A percentile compares a stretch with the other conserved stretches of the same genome.
phyloP scores from a whole-genome alignment of 2,113 vertebrate species.

The Calidris pugnax region DNA sequence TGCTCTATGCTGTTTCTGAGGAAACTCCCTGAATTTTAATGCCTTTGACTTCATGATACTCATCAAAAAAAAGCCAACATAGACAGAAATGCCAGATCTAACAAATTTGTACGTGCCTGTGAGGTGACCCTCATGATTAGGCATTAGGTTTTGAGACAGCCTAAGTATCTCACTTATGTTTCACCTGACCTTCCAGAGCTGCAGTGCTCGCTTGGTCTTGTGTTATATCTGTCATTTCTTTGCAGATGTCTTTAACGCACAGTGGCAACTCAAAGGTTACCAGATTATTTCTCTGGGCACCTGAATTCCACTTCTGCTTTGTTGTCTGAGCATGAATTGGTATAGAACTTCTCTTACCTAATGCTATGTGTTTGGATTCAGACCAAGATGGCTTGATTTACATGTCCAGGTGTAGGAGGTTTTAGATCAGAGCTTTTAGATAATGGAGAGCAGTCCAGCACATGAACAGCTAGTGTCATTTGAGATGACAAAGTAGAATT shows the following conservation, averaged over 20 bases:
- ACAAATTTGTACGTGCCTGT: neutral
- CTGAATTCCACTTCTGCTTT: neutral
- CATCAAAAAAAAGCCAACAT: neutral
- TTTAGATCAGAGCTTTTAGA: neutral
- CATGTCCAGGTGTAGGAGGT: neutral
- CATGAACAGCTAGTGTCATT: neutral
- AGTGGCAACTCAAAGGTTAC: neutral
- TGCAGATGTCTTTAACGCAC: neutral
- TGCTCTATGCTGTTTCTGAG: neutral
- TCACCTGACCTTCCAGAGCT: neutral
- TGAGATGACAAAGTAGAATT: neutral
- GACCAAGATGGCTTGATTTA: neutral
- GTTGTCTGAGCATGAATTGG: neutral
- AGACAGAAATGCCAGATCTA: neutral
- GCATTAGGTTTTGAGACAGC: neutral
- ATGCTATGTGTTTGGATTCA: neutral
- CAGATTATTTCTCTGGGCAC: neutral
- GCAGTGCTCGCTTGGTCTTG: neutral
- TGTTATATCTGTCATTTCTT: neutral
- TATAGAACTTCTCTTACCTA: neutral
- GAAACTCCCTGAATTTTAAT: neutral
- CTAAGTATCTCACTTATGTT: neutral
- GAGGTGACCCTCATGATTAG: neutral
- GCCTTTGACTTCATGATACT: neutral
- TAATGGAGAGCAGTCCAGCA: neutral